Evolutionary conservation across 1,140 invertebrate species (phyloP).

Genomic region (Cyrtorhinus lividipennis): DNA sequence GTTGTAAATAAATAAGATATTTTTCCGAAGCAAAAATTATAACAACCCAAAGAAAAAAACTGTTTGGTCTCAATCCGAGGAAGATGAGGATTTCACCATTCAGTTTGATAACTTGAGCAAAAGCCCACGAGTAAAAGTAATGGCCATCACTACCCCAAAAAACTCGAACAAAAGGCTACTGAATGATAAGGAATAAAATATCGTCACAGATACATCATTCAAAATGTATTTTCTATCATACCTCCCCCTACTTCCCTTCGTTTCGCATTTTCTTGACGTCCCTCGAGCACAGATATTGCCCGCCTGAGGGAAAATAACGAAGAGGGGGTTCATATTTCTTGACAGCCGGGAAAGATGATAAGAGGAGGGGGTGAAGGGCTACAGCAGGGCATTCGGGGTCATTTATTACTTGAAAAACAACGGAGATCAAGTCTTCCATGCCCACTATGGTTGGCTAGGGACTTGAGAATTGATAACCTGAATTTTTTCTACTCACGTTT

Average conservation of each 20-base stretch:
- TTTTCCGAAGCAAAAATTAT: too few species aligned
- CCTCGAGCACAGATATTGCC: not conserved
- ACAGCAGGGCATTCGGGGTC: not conserved
- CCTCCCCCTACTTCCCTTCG: not conserved
- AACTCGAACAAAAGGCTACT: not conserved
- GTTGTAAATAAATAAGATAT: too few species aligned
- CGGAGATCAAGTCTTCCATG: not conserved
- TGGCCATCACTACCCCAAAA: not conserved
- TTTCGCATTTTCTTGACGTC: too few species aligned
- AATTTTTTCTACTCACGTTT: too few species aligned
- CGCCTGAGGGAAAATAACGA: not conserved
- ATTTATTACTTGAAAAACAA: not conserved
- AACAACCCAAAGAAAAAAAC: too few species aligned
- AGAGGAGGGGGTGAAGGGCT: not conserved
- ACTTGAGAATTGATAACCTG: too few species aligned
- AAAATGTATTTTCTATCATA: not conserved
- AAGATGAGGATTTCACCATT: too few species aligned
- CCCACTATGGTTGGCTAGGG: too few species aligned
- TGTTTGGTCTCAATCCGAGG: too few species aligned
- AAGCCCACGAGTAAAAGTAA: not conserved
- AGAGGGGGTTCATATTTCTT: not conserved
- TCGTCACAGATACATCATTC: not conserved
- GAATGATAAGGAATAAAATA: not conserved
- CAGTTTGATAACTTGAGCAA: too few species aligned
- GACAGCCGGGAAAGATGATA: not conserved